Evolutionary conservation across 2,888 invertebrate genomes (phyloP), one percentile per base, ranked within the genome.

Genomic region (Harmothoe impar): DNA sequence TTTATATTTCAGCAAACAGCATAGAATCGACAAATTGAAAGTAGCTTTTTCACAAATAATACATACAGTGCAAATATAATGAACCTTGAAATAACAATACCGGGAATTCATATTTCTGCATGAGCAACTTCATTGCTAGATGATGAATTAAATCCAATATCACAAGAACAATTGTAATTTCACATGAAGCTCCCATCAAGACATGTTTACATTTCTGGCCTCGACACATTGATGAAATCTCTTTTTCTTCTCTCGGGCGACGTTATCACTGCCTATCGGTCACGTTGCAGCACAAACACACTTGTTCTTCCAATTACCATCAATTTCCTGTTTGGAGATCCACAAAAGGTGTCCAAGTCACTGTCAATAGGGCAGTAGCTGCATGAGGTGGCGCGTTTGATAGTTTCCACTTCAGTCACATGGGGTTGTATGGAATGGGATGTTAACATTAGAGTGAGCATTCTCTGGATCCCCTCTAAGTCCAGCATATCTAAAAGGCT

Each of bases 291-390:
- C 29, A 25, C 72, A 72, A 3, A 15, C 29, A 17, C 29, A 15
- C 3, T 29, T 0, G 0, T 29, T 29, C 29, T 25, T 72, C 29
- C 72, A 72, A 72, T 72, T 72, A 72, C 72, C 72, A 72, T 72
- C 72, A n/a, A 72, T 72, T 72, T 72, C 72, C 72, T 72, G 72
- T 72, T 72, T 29, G 72, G 31, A 72, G 72, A 29, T 72, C 72
- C 29, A 72, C 72, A 72, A 72, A 72, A 72, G 72, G 31, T 25
- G 29, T 29, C 1, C 29, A 25, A 72, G 72, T 29, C 72, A 72
- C 29, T 72, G 72, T 72, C 72, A 72, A 72, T 72, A 72, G 0
- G 72, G 72, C 29, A 25, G 5, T 25, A 15, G 0, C 20, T 25
- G 29, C 29, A 25, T 15, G 29, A 72, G 72, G 29, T 25, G 72